Evolutionary conservation across 2,113 vertebrate species (phyloP), one percentile per base, ranked within the genome.

Genomic region (Odontophorus gujanensis): DNA sequence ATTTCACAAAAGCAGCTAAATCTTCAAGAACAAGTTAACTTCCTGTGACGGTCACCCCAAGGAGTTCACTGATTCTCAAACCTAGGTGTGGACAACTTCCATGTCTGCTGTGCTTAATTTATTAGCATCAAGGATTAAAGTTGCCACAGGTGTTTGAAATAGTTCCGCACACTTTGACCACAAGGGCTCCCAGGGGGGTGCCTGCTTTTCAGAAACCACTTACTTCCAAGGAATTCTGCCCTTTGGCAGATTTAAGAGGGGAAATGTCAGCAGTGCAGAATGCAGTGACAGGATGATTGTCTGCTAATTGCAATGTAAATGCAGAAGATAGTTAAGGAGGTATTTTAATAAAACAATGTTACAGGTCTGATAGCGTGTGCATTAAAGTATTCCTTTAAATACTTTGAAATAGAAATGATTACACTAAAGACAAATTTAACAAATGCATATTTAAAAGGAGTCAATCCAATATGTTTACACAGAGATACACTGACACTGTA

Each of bases 121-220:
- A 96, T 97, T 97, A 95, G 82, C 92, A 75, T 40, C 73, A 79
- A 95, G 93, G 80, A 95, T 96, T 96, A 95, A 92, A 95, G 88
- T 92, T 97, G 93, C 94, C 96, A 95, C 94, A 95, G 92, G 94
- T 96, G 92, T 93, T 97, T 96, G 95, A 97, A 95, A 96, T 81
- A 84, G 89, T 96, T 94, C 93, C 13, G 2, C 68, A 92, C 85
- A 79, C 95, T 96, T 90, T 95, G 96, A 96, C 96, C 89, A 36
- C 82, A 78, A 92, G 85, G 71, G 66, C 92, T 97, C 94, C 95
- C 95, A 62, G 72, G 93, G 84, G 95, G 69, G 76, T 93, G 79
- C 81, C 85, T 96, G 90, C 87, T 92, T 95, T 74, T 89, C 90
- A 90, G 94, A 95, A 95, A 97, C 90, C 92, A 94, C 94, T 96